Percentiles rank a stretch among this genome's conserved stretches.
These are phyloP conservation scores for Vireo altiloquus DNA, from an alignment of 2,113 vertebrate genomes.

Conservation along the genomic window DNA sequence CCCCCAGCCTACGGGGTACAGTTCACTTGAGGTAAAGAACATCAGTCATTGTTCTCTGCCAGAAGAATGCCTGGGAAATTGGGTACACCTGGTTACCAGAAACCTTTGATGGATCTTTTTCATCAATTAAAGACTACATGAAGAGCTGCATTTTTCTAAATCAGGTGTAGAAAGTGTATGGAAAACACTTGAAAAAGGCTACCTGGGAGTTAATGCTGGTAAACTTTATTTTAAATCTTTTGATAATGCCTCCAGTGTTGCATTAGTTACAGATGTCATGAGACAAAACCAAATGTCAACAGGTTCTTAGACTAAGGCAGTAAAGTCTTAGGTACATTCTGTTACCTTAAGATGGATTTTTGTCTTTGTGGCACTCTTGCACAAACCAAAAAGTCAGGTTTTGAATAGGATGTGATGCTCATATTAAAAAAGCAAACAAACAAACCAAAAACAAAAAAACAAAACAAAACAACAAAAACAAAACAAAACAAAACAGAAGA, in stretches of 20 bases:
- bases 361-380: background rate
- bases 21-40: slow-evolving; percentile 9
- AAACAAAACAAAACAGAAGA: background rate
- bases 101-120: background rate
- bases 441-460: no score
- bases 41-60: background rate
- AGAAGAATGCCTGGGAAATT: background rate
- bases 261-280: background rate
- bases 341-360: background rate
- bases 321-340: background rate
- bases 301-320: background rate
- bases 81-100: background rate
- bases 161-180: background rate
- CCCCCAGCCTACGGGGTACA: background rate
- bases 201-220: background rate
- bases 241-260: background rate
- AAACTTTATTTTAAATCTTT: background rate
- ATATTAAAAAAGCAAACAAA: background rate
- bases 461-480: background rate
- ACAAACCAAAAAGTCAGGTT: background rate
- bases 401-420: background rate
- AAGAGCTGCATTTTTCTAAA: background rate
- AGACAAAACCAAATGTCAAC: background rate
- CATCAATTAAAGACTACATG: background rate
- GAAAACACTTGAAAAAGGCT: background rate